Base-by-base conservation (phyloP, 2,113 vertebrate genomes). In the Protobothrops flavoviridis region DNA sequence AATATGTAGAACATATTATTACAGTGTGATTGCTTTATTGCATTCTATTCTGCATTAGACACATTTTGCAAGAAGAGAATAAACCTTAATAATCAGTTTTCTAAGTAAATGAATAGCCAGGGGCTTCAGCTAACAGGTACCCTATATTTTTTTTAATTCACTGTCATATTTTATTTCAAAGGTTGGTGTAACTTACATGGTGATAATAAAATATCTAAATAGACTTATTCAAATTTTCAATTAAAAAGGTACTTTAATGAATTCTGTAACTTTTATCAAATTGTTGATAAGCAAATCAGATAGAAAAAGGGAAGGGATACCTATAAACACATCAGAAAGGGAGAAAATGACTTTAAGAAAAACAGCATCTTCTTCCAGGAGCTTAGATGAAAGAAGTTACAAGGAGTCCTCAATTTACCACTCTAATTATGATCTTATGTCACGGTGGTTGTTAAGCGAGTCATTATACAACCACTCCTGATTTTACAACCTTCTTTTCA, bases 1-100 rank as follows among this genome's bases (percentile, higher is more conserved):
- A 97, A 94, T 91, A 81, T 95, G 87, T 55, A 94, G 85, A 50
- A 90, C 91, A 56, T 91, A 92, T 96, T 96, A 97, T 97, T 97
- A 96, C 94, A 95, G 94, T 93, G 33, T 95, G 97, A 97, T 97
- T 97, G 69, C 95, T 96, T 95, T 92, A 90, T 50, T 95, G 93
- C 89, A 89, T 69, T 94, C 95, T 87, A 55, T 23, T 95, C 90
- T 95, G 57, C 91, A 91, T 93, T 53, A 94, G 94, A 97, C 87
- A 89, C 12, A 93, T 94, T 93, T 95, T 96, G 93, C 90, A 64
- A 95, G 94, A 93, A 93, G 8, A 10, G 92, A 95, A 90, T 87
- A 90, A 93, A 89, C 53, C 91, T 91, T 96, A 96, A 96, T 96
- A 96, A 97, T 96, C 92, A 96, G 52, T 13, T 95, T 57, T 96